phyloP scores from a whole-genome alignment of 1,140 invertebrate species.

The Platyscapa corneri region DNA sequence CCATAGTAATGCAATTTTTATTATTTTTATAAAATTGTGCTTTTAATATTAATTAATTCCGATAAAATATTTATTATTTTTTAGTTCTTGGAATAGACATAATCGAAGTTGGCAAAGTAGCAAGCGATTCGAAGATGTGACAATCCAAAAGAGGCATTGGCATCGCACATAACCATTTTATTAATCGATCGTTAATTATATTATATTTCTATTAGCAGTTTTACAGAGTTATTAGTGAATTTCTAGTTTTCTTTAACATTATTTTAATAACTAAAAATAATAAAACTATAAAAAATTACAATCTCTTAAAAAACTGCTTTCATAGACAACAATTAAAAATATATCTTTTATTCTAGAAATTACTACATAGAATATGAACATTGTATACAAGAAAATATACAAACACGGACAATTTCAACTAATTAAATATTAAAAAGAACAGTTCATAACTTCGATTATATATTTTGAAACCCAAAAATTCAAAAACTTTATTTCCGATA shows the following conservation, averaged over 20 bases:
- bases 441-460: too few species aligned
- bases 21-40: slow-evolving; percentile 25
- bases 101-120: slow-evolving; percentile 69
- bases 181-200: slow-evolving; percentile 16
- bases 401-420: not conserved
- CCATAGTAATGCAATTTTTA: slow-evolving; percentile 64
- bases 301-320: not conserved
- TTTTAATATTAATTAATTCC: not conserved
- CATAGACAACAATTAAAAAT: slow-evolving; percentile 27
- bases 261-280: not conserved
- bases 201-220: slow-evolving; percentile 29
- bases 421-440: not conserved
- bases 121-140: slow-evolving; percentile 63
- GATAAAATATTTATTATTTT: slow-evolving; percentile 34
- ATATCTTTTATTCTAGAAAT: slow-evolving; percentile 29
- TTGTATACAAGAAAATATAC: not conserved
- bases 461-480: too few species aligned
- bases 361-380: not conserved
- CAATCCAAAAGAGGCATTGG: slow-evolving; percentile 63
- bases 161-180: slow-evolving; percentile 59
- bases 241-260: not conserved
- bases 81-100: slow-evolving; percentile 67
- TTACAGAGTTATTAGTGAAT: slow-evolving; percentile 20
- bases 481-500: too few species aligned
- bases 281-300: not conserved